Percentiles rank a stretch among this genome's conserved stretches.
These are phyloP conservation scores for Sinonovacula constricta DNA, from an alignment of 1,140 invertebrate species.

Conservation along the genomic window DNA sequence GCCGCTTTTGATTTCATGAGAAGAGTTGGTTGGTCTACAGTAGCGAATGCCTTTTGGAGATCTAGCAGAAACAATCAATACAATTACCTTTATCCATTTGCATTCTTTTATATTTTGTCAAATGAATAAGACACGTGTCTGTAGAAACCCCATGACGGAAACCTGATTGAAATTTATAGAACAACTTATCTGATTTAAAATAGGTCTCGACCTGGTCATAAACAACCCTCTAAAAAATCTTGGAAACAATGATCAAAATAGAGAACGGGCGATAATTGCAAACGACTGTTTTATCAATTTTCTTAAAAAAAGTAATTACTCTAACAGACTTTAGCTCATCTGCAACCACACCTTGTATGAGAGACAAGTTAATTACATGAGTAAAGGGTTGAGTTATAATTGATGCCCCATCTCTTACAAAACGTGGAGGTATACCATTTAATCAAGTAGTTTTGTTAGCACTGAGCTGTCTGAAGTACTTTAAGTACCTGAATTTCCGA, in stretches of 20 bases:
- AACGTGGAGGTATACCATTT: conserved; percentile 1
- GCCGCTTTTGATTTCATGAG: conserved; percentile 20
- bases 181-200: conserved; percentile 22
- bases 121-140: conserved; percentile 29
- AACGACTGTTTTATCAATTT: conserved; percentile 34
- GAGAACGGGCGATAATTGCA: conserved; percentile 24
- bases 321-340: conserved; percentile 38
- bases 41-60: too few relatives aligned
- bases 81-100: conserved; percentile 29
- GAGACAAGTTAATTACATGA: conserved; percentile 17
- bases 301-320: conserved; percentile 28
- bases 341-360: conserved; percentile 11
- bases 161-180: conserved; percentile 34
- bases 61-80: conserved; percentile 29
- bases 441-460: conserved; percentile 20
- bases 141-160: conserved; percentile 29
- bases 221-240: conserved; percentile 33
- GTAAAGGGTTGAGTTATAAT: conserved; percentile 8
- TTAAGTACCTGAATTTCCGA: conserved; percentile 9
- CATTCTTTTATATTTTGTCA: conserved; percentile 20
- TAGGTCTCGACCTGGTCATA: conserved; percentile 37
- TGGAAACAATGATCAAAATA: conserved; percentile 27
- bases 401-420: conserved; percentile 14
- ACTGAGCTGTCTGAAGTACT: conserved; percentile 14
- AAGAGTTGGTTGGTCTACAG: conserved; percentile 45